Conservation (phyloP, 2,113 vertebrate species). For the Gallinago jamesoni region DNA sequence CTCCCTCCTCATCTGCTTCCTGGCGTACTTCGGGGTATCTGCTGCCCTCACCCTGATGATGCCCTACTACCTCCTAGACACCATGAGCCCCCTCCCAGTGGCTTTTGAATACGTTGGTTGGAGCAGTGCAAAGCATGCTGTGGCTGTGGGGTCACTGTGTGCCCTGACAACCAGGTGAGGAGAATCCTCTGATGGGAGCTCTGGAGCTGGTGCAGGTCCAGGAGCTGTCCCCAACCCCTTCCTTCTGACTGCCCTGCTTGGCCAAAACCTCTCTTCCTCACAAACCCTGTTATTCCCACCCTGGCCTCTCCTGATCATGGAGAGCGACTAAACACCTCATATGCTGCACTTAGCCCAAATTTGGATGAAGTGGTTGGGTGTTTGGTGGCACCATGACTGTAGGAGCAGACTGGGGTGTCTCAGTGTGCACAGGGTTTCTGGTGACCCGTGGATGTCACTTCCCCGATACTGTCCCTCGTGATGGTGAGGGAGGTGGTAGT, state of each 20-base stretch:
- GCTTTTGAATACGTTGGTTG: conserved; percentile 84
- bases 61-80: conserved; percentile 83
- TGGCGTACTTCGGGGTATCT: conserved; percentile 86
- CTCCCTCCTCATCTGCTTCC: conserved; percentile 87
- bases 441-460: not conserved
- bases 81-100: conserved; percentile 79
- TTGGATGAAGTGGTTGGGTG: not conserved
- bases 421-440: not conserved
- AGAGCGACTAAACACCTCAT: not conserved
- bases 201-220: not conserved
- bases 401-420: not conserved
- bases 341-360: not conserved
- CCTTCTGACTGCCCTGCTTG: not conserved
- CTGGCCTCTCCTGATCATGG: not conserved
- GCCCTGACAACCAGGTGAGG: conserved; percentile 66
- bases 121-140: conserved; percentile 76
- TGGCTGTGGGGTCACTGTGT: conserved; percentile 62
- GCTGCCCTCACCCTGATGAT: conserved; percentile 89
- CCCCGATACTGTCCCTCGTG: not conserved
- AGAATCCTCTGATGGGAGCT: fast-evolving
- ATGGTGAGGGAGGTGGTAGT: not conserved
- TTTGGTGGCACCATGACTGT: fast-evolving
- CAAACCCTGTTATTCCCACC: not conserved
- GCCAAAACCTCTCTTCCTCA: not conserved
- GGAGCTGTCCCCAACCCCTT: not conserved